phyloP scores from a whole-genome alignment of 2,113 vertebrate species.

The Marmota monax region DNA sequence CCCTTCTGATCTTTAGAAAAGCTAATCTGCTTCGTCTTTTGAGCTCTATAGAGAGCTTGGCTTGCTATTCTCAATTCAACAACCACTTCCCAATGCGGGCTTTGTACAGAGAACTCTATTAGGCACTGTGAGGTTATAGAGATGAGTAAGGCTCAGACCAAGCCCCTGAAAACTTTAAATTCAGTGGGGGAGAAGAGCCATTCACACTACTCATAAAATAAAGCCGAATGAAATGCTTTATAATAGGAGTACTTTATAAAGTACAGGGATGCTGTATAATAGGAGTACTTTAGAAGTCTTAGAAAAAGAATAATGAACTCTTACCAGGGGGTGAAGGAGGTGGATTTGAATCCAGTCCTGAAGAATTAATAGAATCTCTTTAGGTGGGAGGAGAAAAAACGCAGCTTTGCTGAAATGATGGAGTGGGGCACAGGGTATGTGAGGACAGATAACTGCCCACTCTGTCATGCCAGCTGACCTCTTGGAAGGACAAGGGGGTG shows the following conservation, averaged over 20 bases:
- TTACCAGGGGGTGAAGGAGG: neutral
- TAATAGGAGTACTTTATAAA: neutral
- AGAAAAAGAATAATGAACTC: neutral
- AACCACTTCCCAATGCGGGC: neutral
- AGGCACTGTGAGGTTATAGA: neutral
- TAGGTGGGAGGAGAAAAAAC: neutral
- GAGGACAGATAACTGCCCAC: neutral
- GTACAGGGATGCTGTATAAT: too few species aligned
- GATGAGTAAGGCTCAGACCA: neutral
- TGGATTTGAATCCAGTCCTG: neutral
- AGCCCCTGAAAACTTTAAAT: slow-evolving; percentile 10
- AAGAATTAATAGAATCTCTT: neutral
- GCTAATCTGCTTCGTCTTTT: neutral
- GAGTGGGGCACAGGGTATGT: rapidly evolving
- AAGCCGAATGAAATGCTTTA: neutral
- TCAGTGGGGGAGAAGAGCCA: neutral
- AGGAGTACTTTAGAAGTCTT: neutral
- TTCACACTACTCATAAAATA: neutral
- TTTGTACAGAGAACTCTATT: neutral
- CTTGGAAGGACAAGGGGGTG: rapidly evolving
- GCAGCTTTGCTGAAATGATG: neutral
- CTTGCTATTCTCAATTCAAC: neutral
- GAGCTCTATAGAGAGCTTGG: neutral
- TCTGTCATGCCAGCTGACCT: neutral
- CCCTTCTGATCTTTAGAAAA: neutral